Conservation (phyloP, 1,140 invertebrate genomes). For the Wasmannia auropunctata region DNA sequence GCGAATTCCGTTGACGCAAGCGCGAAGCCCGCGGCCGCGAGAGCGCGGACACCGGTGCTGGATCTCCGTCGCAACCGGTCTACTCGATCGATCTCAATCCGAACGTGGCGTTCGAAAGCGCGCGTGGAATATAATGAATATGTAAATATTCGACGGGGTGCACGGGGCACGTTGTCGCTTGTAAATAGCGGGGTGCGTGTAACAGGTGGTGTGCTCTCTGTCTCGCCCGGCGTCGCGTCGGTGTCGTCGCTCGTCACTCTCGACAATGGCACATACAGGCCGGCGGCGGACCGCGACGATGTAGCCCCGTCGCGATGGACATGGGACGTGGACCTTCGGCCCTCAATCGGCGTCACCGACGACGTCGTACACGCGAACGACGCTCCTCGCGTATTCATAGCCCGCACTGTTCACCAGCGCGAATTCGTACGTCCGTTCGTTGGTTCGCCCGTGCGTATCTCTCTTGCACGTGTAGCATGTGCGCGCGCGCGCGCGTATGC, state of each 20-base stretch:
- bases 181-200: conserved; percentile 47
- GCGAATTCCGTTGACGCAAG: conserved; percentile 16
- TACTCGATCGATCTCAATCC: conserved; percentile 30
- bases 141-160: conserved; percentile 46
- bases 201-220: conserved; percentile 50
- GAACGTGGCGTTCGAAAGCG: background rate
- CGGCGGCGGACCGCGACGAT: background rate
- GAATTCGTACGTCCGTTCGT: background rate
- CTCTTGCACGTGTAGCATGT: background rate
- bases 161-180: conserved; percentile 24
- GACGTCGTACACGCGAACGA: background rate
- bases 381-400: background rate
- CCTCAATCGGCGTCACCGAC: background rate
- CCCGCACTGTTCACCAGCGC: background rate
- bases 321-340: background rate
- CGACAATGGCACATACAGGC: conserved; percentile 3
- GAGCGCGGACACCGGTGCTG: background rate
- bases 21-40: too few relatives aligned
- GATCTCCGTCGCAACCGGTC: conserved; percentile 7
- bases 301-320: background rate
- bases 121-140: conserved; percentile 47
- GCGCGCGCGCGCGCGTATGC: background rate
- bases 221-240: conserved; percentile 19
- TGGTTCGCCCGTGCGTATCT: background rate
- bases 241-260: conserved; percentile 12